These are phyloP conservation scores for Ameiurus melas DNA, from an alignment of 2,113 vertebrate genomes.

Conservation along the genomic window DNA sequence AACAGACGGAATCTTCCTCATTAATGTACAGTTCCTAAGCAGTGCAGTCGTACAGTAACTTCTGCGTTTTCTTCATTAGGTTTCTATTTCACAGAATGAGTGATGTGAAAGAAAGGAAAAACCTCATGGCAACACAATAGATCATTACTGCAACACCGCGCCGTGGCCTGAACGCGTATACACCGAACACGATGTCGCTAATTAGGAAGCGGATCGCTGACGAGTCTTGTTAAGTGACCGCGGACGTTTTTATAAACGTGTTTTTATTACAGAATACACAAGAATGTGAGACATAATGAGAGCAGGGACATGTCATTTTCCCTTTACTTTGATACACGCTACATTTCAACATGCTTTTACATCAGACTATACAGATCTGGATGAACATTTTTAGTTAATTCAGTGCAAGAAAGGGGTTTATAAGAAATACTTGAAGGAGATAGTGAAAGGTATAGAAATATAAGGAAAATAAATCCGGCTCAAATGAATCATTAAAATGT, in stretches of 20 bases:
- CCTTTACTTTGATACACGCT: not conserved
- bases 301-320: not conserved
- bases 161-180: not conserved
- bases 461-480: too few relatives aligned
- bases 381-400: not conserved
- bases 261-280: not conserved
- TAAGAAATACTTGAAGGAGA: not conserved
- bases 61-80: not conserved
- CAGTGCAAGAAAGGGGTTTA: not conserved
- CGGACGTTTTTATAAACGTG: not conserved
- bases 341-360: not conserved
- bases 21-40: constrained; percentile 44
- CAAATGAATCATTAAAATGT: too few relatives aligned
- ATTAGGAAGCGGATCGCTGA: not conserved
- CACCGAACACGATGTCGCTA: not conserved
- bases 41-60: constrained; percentile 20
- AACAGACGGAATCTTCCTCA: not conserved
- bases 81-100: constrained; percentile 39
- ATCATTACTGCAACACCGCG: constrained; percentile 2
- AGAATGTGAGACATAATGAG: not conserved
- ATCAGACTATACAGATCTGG: not conserved
- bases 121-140: not conserved
- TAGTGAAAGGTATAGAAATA: not conserved
- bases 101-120: not conserved
- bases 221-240: not conserved